Evolutionary conservation across 2,797 vertebrate species (phyloP), one percentile per base, ranked within the genome.

Genomic region (Sebastes nivosus): DNA sequence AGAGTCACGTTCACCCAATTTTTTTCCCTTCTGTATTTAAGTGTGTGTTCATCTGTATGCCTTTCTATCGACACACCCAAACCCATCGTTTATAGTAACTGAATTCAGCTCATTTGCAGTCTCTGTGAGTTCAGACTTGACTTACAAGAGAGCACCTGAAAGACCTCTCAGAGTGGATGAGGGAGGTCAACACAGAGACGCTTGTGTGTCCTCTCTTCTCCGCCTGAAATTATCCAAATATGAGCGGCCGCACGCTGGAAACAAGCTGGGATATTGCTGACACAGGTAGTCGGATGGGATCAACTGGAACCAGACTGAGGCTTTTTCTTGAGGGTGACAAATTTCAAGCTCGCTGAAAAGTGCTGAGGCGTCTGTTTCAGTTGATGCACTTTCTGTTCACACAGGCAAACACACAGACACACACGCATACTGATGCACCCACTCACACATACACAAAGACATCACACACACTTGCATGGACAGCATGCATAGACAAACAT

Each of bases 261-360:
- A 87, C 76, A 72, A 69, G 72, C 84, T 72, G 81, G 9, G 83
- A 83, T 78, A 82, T 52, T 88, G 89, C 91, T 91, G 90, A 92
- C 90, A 83, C 72, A 52, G 79, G 55, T 14, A 77, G 84, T 76
- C n/a, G n/a, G 29, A 67, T 13, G 61, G 77, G 71, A 80, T 85
- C 55, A 27, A 76, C 78, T 67, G 67, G 22, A 65, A 74, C 82
- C 70, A 77, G 69, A 83, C 83, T 86, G 83, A 73, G 86, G 85
- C 57, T 84, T 91, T 92, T 92, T 90, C 89, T 89, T 85, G 34
- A 55, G 76, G 85, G 84, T 90, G 91, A 90, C 82, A 91, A 70
- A 92, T 93, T 91, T 94, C 88, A 89, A 89, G 66, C 79, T 75
- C 12, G 10, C 5, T 30, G 30, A 78, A 87, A 93, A 90, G 42